A percentile compares a stretch with the other conserved stretches of the same genome.
These are phyloP conservation scores for Melikaiella ostensackeni DNA, from an alignment of 2,888 invertebrate species.

Conservation along the genomic window DNA sequence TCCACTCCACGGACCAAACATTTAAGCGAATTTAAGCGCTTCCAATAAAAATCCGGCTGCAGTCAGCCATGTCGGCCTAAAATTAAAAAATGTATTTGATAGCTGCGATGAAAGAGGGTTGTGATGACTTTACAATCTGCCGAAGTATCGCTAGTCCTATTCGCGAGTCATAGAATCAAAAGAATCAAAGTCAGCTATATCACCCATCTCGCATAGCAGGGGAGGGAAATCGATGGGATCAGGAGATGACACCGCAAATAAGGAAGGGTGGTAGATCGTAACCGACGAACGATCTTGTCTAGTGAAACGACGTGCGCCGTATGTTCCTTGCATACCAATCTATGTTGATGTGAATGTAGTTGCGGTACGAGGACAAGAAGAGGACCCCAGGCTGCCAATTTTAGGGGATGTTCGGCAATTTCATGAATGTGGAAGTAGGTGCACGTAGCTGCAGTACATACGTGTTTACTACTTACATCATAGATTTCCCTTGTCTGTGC, in stretches of 20 bases:
- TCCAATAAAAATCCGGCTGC: too few relatives aligned
- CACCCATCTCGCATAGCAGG: neutral
- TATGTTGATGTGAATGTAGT: slow-evolving; percentile 44
- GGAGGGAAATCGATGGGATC: slow-evolving; percentile 8
- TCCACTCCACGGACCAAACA: too few relatives aligned
- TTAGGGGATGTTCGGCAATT: slow-evolving; percentile 46
- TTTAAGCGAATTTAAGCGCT: too few relatives aligned
- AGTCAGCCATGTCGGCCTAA: too few relatives aligned
- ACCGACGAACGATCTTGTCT: slow-evolving; percentile 55
- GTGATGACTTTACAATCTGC: slow-evolving; percentile 4
- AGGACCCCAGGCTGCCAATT: slow-evolving; percentile 51
- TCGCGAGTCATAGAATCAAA: slow-evolving; percentile 18
- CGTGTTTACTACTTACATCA: slow-evolving; percentile 3
- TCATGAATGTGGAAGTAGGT: slow-evolving; percentile 22
- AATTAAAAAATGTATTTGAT: too few relatives aligned
- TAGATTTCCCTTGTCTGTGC: slow-evolving; percentile 10
- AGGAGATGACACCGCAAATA: slow-evolving; percentile 9
- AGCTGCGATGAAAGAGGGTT: neutral
- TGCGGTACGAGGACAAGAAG: slow-evolving; percentile 38
- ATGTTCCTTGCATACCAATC: slow-evolving; percentile 63
- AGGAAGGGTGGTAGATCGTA: slow-evolving; percentile 46
- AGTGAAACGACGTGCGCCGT: slow-evolving; percentile 56
- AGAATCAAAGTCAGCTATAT: slow-evolving; percentile 35
- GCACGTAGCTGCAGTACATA: neutral
- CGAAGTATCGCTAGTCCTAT: neutral